Evolutionary conservation across 2,888 invertebrate genomes (phyloP), one percentile per base, ranked within the genome.

Genomic region (Andricus curvator): DNA sequence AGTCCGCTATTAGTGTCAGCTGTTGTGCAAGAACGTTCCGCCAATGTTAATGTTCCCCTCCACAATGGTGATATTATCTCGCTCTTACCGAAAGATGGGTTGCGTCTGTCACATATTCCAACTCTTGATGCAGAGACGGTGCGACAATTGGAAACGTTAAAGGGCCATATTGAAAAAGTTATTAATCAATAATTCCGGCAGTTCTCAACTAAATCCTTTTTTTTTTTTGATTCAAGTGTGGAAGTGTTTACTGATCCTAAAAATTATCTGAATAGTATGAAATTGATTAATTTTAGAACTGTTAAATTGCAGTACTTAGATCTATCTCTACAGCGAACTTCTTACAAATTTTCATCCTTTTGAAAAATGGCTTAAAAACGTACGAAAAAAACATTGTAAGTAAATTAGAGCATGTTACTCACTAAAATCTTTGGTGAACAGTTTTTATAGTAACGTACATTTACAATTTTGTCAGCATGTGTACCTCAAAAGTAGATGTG

Each of bases 31-130:
- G 94, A 95, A 25, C 93, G 94, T 60, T 94, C 93, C 82, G 95
- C 95, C 0, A 96, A 95, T 90, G 94, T 96, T 86, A 96, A 95
- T 90, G 95, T 96, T n/a, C 94, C 95, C 0, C 92, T 96, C 0
- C 89, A 93, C 29, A 95, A 96, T 89, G 96, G 96, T 33, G 94
- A 94, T 13, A 92, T 95, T 90, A 92, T 96, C 4, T 95, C 95
- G 0, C 91, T 96, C 2, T 94, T 95, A 85, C 96, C 96, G 0
- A 81, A 78, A 56, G 85, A 84, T 64, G 37, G 81, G 41, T 77
- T 85, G 20, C 78, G 83, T n/a, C 22, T 68, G 8, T 85, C 85
- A 0, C 74, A 82, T 79, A 77, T 85, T 15, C 85, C 85, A 9
- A 44, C 51, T 60, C 81, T 85, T 13, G 84, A 84, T 68, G 83